A percentile compares a stretch with the other conserved stretches of the same genome.
phyloP scores from a whole-genome alignment of 2,113 vertebrate genomes.

The Grammomys surdaster region DNA sequence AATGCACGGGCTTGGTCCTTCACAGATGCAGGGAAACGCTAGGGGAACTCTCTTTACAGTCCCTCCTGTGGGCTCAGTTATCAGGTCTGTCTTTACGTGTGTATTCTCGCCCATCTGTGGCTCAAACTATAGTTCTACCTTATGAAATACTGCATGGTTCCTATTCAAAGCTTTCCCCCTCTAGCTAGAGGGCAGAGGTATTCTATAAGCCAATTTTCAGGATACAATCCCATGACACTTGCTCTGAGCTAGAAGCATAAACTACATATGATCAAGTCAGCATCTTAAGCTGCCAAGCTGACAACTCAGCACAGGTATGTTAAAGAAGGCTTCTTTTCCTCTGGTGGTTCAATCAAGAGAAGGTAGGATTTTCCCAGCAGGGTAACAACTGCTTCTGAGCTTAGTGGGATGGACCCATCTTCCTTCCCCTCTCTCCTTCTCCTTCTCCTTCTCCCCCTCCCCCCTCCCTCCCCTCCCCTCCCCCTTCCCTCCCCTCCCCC shows the following conservation, averaged over 20 bases:
- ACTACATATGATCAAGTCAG: not conserved
- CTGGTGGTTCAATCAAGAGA: too few species aligned
- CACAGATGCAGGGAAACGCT: not conserved
- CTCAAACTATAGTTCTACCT: not conserved
- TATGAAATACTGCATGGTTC: not conserved
- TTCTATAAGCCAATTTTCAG: not conserved
- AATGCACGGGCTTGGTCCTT: not conserved
- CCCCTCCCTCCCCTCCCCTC: too few species aligned
- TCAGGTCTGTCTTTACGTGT: not conserved
- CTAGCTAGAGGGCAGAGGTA: not conserved
- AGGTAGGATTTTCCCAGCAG: not conserved
- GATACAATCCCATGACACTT: not conserved
- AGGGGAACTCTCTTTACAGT: too few species aligned
- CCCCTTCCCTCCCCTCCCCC: not conserved
- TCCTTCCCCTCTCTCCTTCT: not conserved
- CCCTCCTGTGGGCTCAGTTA: not conserved
- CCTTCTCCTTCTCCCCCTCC: too few species aligned
- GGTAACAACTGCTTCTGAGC: not conserved
- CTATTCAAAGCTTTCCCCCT: not conserved
- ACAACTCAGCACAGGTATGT: not conserved
- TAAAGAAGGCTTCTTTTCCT: not conserved
- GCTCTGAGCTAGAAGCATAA: not conserved
- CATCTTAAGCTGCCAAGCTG: not conserved
- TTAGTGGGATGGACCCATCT: not conserved
- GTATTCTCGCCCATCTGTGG: not conserved